A percentile compares a stretch with the other conserved stretches of the same genome.
phyloP scores from a whole-genome alignment of 2,113 vertebrate genomes.

The Solea senegalensis region DNA sequence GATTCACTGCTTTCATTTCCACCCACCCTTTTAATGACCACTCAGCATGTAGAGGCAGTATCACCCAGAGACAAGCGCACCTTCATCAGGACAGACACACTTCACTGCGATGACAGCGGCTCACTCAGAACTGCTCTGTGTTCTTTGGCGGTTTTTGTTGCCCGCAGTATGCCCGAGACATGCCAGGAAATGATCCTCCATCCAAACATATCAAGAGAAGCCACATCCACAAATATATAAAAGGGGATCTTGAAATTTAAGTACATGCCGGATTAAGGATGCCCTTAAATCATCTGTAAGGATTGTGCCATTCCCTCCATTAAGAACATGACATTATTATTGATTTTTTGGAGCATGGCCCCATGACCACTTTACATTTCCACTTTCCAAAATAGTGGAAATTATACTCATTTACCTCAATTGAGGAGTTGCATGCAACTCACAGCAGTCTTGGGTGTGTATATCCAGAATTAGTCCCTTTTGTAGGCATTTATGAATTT shows the following conservation, averaged over 20 bases:
- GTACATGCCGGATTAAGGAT: not conserved
- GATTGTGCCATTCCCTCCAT: not conserved
- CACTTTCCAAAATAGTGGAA: too few species aligned
- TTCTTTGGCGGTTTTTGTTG: conserved; percentile 15
- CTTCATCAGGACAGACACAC: conserved; percentile 8
- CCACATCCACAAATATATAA: conserved; percentile 1
- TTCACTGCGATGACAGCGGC: conserved; percentile 16
- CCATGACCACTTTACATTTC: too few species aligned
- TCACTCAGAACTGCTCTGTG: conserved; percentile 10
- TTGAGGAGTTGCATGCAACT: too few species aligned
- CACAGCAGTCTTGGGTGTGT: too few species aligned
- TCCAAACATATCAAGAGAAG: not conserved
- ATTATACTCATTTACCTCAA: too few species aligned
- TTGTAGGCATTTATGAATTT: too few species aligned
- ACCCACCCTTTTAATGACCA: conserved; percentile 11
- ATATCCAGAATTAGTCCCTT: too few species aligned
- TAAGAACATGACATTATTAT: not conserved
- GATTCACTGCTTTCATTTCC: conserved; percentile 30
- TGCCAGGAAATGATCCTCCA: conserved; percentile 22
- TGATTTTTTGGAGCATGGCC: too few species aligned
- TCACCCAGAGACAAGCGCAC: conserved; percentile 15
- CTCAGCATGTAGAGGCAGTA: not conserved
- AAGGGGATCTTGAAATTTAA: not conserved
- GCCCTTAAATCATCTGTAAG: not conserved
- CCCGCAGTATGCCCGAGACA: not conserved